These are phyloP conservation scores for Irena cyanogastra DNA, from an alignment of 2,113 vertebrate species.

Conservation along the genomic window DNA sequence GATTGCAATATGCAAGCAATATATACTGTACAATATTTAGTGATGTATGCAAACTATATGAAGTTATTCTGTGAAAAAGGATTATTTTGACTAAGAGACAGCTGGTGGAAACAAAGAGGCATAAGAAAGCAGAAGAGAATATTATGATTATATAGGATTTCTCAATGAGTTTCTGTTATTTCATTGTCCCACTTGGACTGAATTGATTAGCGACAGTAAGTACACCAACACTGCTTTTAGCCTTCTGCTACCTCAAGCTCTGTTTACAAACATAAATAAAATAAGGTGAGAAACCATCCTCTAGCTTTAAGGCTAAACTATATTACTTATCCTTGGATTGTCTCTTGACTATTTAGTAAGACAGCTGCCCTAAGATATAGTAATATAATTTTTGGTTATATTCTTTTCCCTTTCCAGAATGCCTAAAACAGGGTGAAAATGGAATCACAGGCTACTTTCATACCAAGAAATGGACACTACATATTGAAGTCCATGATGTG, in stretches of 20 bases:
- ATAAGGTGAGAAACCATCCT: neutral
- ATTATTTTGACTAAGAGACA: neutral
- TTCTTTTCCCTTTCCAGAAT: neutral
- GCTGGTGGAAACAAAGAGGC: neutral
- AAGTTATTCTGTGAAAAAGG: neutral
- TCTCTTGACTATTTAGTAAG: neutral
- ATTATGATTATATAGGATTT: neutral
- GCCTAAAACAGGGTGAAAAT: neutral
- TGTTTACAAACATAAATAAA: neutral
- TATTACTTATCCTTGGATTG: neutral
- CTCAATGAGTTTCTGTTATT: neutral
- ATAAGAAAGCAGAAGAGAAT: neutral
- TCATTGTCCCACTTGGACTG: neutral
- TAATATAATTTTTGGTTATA: neutral
- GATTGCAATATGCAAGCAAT: neutral
- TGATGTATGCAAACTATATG: neutral
- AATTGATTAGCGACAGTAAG: neutral
- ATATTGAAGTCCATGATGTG: neutral
- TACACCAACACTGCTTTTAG: neutral
- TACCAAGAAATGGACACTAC: fast-evolving
- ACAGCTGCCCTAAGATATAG: neutral
- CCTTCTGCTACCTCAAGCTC: neutral
- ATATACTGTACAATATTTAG: neutral
- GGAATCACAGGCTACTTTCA: neutral
- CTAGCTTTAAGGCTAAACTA: neutral